Conservation (phyloP, 2,113 vertebrate species). For the Camelus dromedarius region DNA sequence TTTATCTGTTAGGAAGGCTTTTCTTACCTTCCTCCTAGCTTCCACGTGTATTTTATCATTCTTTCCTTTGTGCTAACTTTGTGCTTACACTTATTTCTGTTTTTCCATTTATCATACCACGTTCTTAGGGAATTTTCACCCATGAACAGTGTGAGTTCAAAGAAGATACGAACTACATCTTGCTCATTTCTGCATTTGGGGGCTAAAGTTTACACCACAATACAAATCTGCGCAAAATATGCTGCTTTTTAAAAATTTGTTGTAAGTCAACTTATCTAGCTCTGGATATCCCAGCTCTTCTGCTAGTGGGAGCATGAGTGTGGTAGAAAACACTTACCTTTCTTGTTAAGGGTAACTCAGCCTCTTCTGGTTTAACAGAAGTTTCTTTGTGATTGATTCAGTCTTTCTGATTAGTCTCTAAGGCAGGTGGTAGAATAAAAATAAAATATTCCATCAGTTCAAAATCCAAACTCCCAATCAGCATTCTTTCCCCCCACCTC, state of each 20-base stretch:
- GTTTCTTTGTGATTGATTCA: neutral
- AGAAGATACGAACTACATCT: neutral
- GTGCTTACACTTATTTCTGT: conserved; percentile 2
- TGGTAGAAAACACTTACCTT: neutral
- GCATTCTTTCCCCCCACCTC: neutral
- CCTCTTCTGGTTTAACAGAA: neutral
- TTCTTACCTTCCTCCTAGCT: neutral
- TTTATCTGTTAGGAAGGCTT: neutral
- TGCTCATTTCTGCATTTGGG: neutral
- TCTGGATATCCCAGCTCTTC: neutral
- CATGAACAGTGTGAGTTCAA: neutral
- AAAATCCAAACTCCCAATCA: neutral
- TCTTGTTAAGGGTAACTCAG: neutral
- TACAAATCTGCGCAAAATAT: neutral
- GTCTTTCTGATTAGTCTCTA: neutral
- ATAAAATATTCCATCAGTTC: neutral
- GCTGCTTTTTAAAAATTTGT: neutral
- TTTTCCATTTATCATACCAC: neutral
- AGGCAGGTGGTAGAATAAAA: neutral
- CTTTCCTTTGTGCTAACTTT: neutral
- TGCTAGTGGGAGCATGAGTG: neutral
- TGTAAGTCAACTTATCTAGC: neutral
- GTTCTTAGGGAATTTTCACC: neutral
- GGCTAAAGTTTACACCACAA: neutral
- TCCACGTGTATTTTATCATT: neutral